Evolutionary conservation across 2,797 vertebrate species (phyloP).

Genomic region (Vireo griseus): DNA sequence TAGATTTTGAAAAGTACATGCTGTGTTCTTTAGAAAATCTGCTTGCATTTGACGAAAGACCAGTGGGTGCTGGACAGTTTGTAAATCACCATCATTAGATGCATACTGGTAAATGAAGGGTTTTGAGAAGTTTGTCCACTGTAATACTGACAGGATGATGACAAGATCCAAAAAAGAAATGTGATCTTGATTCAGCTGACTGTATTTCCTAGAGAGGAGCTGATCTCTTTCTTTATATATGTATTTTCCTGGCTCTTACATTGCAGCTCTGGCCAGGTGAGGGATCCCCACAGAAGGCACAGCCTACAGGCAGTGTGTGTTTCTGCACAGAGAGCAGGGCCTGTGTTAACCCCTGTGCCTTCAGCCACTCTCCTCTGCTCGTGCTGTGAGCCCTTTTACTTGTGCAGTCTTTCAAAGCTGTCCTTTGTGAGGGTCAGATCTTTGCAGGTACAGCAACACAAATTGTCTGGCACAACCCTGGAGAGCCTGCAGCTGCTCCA

Average conservation of each 20-base stretch:
- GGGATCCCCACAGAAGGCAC: fast-evolving
- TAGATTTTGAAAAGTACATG: not conserved
- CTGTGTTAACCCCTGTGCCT: not conserved
- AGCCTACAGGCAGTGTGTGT: not conserved
- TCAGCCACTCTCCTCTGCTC: not conserved
- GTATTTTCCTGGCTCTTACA: not conserved
- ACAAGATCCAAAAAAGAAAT: not conserved
- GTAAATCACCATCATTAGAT: not conserved
- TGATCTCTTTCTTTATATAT: not conserved
- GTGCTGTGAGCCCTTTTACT: not conserved
- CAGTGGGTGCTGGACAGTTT: not conserved
- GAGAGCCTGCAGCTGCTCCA: not conserved
- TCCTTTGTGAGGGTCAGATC: not conserved
- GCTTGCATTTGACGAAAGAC: not conserved
- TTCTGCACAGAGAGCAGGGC: not conserved
- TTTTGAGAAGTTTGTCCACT: not conserved
- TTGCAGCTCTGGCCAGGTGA: not conserved
- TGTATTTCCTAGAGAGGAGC: not conserved
- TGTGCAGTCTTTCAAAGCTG: not conserved
- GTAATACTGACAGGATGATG: not conserved
- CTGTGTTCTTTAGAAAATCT: not conserved
- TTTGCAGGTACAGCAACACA: not conserved
- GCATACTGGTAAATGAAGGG: not conserved
- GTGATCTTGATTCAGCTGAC: not conserved
- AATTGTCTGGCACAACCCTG: not conserved